Evolutionary conservation across 2,888 invertebrate genomes (phyloP).

Genomic region (Drosophila putrida): DNA sequence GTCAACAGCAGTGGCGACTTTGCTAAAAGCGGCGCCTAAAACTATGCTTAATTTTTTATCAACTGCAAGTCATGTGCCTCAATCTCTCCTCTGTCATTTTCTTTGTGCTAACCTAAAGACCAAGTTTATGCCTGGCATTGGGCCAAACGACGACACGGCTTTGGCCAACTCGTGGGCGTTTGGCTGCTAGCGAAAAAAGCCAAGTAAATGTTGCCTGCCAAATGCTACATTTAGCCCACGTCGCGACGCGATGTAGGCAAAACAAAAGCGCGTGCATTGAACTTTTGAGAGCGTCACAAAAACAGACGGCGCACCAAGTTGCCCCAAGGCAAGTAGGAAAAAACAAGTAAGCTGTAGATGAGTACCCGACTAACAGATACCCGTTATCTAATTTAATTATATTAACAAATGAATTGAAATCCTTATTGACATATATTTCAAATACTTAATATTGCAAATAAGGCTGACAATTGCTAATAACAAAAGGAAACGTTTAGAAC

Average conservation of each 20-base stretch:
- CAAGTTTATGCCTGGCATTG: constrained; percentile 73
- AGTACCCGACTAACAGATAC: background rate
- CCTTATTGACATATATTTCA: too few relatives aligned
- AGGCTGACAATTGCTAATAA: too few relatives aligned
- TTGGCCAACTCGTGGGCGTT: constrained; percentile 24
- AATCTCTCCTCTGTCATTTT: background rate
- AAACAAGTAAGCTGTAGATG: background rate
- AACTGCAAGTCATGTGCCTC: constrained; percentile 41
- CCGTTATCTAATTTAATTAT: background rate
- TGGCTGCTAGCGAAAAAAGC: background rate
- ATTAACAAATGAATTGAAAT: too few relatives aligned
- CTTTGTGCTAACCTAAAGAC: constrained; percentile 74
- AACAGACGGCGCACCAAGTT: constrained; percentile 26
- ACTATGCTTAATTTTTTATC: constrained; percentile 73
- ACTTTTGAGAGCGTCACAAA: constrained; percentile 52
- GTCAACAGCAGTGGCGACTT: constrained; percentile 63
- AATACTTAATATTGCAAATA: too few relatives aligned
- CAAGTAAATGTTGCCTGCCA: constrained; percentile 43
- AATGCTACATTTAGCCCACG: constrained; percentile 69
- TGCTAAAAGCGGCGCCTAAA: constrained; percentile 57
- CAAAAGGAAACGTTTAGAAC: too few relatives aligned
- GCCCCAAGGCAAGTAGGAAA: constrained; percentile 25
- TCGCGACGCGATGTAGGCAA: constrained; percentile 34
- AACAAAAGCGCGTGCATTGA: constrained; percentile 74
- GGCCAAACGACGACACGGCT: constrained; percentile 51